Percentiles rank a stretch among this genome's conserved stretches.
Evolutionary conservation across 2,797 vertebrate genomes (phyloP).

Genomic region (Propithecus deckenii): DNA sequence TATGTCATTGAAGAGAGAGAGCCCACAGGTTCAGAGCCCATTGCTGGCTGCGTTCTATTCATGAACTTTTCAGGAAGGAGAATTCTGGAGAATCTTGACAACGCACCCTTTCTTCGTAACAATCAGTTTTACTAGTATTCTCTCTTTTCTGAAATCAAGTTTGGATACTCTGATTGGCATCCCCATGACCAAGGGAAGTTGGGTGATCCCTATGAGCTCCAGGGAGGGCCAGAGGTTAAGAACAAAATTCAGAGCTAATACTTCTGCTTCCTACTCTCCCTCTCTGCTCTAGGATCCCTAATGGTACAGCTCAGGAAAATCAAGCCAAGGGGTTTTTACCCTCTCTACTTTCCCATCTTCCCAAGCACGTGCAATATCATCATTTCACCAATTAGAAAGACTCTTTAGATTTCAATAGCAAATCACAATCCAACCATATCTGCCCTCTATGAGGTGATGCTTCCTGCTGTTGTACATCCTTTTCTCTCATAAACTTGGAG

Average conservation of each 20-base stretch:
- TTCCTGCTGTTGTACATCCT: neutral
- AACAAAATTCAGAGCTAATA: neutral
- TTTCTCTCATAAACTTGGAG: neutral
- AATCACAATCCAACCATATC: neutral
- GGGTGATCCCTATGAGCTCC: neutral
- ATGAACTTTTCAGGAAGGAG: neutral
- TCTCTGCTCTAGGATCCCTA: neutral
- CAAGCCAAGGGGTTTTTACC: neutral
- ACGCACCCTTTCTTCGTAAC: neutral
- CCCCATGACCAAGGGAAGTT: neutral
- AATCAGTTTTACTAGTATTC: neutral
- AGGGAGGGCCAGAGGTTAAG: neutral
- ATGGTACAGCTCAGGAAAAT: neutral
- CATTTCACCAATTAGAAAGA: neutral
- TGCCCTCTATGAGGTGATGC: neutral
- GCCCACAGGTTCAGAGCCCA: neutral
- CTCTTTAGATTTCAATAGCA: constrained; percentile 17
- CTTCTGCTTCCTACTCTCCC: neutral
- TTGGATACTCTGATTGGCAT: neutral
- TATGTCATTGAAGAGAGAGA: neutral
- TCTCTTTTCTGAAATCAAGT: neutral
- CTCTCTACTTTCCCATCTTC: neutral
- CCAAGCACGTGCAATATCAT: neutral
- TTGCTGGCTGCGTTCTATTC: neutral
- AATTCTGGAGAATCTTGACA: neutral